Evolutionary conservation across 2,113 vertebrate species (phyloP), one percentile per base, ranked within the genome.

Genomic region (Papio anubis): DNA sequence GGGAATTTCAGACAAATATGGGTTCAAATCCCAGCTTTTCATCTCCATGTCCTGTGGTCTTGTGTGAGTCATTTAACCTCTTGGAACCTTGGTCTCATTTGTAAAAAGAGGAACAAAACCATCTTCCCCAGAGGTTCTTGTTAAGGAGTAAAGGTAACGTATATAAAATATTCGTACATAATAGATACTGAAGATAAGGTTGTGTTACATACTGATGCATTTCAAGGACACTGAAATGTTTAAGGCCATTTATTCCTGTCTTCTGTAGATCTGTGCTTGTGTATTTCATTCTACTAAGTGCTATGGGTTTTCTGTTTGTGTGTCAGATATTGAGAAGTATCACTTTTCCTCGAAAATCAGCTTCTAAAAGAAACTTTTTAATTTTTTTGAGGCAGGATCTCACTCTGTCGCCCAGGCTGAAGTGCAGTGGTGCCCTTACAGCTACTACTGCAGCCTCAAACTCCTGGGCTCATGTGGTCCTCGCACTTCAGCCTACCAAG

Each of bases 201-300:
- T 23, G 13, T 17, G 0, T 1, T 2, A 14, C 13, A 6, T 3
- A 0, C 40, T 1, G 6, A 8, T 0, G 1, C 32, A 2, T 1
- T 68, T 68, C 14, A 13, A 3, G 21, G 40, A 16, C 0, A 27
- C 16, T 9, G 7, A 32, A 45, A 9, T 0, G 5, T 6, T 1
- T 2, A 7, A 0, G 68, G 72, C 66, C 61, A 10, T 13, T 0
- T n/a, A 85, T 3, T 35, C 6, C 0, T 0, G 32, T 79, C 27
- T 52, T 32, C 48, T 57, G 61, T 1, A 7, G 66, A 52, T 57
- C 21, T 4, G 2, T 2, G 18, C 38, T 48, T 45, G 2, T 20
- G 16, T 25, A 72, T 3, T 11, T 45, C 72, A 25, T 1, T 20
- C 13, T 48, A 48, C 66, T 7, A 17, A 8, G 59, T 6, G 50